phyloP scores from a whole-genome alignment of 1,140 invertebrate genomes.

The Aphelinus atriplicis region DNA sequence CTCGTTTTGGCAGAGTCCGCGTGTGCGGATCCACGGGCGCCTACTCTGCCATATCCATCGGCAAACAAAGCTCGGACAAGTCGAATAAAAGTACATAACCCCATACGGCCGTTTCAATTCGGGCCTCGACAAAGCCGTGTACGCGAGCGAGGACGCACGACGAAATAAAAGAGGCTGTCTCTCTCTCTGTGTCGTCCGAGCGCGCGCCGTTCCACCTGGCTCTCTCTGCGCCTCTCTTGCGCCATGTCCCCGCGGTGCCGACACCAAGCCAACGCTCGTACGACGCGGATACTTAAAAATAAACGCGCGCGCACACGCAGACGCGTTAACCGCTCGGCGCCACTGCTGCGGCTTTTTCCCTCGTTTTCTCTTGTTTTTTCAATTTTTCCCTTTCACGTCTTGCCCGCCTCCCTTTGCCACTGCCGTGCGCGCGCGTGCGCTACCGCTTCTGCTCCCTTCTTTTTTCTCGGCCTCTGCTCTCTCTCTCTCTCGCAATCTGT shows the following conservation, averaged over 20 bases:
- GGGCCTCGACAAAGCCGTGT: neutral
- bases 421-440: too few species aligned
- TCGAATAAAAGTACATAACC: constrained; percentile 32
- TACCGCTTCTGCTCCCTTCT: neutral
- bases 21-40: neutral
- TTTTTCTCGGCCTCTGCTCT: neutral
- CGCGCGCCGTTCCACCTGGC: too few species aligned
- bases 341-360: neutral
- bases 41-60: neutral
- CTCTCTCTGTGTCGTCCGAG: too few species aligned
- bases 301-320: neutral
- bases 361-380: neutral
- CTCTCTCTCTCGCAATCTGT: constrained; percentile 18
- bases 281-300: neutral
- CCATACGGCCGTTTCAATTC: constrained; percentile 20
- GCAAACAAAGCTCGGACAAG: constrained; percentile 24
- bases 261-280: neutral
- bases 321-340: constrained; percentile 5
- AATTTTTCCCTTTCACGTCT: constrained; percentile 8
- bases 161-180: constrained; percentile 26
- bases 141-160: neutral
- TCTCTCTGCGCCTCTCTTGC: neutral
- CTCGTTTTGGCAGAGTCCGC: too few species aligned
- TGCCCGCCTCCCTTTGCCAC: too few species aligned
- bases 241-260: too few species aligned